Conservation (phyloP, 2,113 vertebrate species). For the Gnathonemus echidnorhynchus region DNA sequence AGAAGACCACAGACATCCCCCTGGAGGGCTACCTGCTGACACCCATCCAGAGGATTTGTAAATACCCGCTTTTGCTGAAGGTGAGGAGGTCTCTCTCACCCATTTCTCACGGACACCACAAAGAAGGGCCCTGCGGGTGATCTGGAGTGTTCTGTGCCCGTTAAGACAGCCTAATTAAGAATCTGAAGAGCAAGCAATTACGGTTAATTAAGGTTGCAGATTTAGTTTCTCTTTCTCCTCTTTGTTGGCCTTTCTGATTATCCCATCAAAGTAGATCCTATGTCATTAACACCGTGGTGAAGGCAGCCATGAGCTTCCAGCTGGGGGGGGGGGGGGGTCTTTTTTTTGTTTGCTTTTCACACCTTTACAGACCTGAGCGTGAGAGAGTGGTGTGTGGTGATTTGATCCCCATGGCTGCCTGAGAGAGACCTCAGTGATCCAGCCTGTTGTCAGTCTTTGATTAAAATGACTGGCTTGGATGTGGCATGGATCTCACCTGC, state of each 20-base stretch:
- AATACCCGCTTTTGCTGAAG: conserved; percentile 95
- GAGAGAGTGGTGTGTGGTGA: background rate
- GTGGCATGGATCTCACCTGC: background rate
- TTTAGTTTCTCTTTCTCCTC: conserved; percentile 3
- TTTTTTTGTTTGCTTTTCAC: conserved; percentile 22
- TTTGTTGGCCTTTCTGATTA: conserved; percentile 7
- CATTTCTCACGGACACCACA: background rate
- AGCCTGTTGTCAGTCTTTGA: background rate
- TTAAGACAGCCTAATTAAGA: background rate
- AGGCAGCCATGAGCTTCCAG: background rate
- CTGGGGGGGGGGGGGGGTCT: background rate
- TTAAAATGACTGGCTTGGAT: background rate
- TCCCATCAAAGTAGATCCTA: background rate
- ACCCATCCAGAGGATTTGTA: conserved; percentile 98
- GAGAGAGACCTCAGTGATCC: background rate
- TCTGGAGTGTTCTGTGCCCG: background rate
- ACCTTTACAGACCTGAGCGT: conserved; percentile 14
- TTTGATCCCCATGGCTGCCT: background rate
- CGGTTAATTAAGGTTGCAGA: background rate
- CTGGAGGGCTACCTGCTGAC: conserved; percentile 90
- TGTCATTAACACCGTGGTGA: background rate
- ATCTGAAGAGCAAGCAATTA: conserved; percentile 2
- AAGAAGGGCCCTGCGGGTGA: background rate
- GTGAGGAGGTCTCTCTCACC: conserved; percentile 50
- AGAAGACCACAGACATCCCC: conserved; percentile 93